Base-by-base conservation (phyloP, 2,113 vertebrate genomes). In the Galeopterus variegatus region DNA sequence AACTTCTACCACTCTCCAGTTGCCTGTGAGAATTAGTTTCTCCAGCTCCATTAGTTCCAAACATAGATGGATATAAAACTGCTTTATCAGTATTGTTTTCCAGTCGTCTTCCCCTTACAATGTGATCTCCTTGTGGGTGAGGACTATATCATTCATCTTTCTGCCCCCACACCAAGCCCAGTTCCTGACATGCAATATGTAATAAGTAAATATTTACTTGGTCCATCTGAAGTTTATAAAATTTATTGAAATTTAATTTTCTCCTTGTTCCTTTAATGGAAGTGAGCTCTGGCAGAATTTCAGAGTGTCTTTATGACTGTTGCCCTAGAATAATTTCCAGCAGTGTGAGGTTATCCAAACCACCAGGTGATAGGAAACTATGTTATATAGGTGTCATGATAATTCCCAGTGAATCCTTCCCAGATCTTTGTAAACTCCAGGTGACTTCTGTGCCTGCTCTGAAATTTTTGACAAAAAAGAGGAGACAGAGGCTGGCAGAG, bases 51-150 rank as follows among this genome's bases (percentile, higher is more conserved):
- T 8, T 77, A 45, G 45, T 82, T 69, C n/a, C 12, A 62, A 81
- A 81, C 8, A 12, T 6, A 89, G 28, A 31, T 11, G 36, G 54
- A 14, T 70, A 14, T 72, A 45, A 83, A 88, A 70, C 0, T 62
- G 33, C 45, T 62, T 64, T 86, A 56, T 90, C 81, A 70, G 3
- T 52, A n/a, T 54, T 90, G 90, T 36, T 90, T 93, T 76, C 54
- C 41, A 56, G 54, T 82, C 48, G 50, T 7, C n/a, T 89, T 50
- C n/a, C 17, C n/a, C 31, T 83, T 58, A 65, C 26, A 56, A 65
- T 2, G 8, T 81, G 50, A 26, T 33, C 24, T 76, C 65, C 41
- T 54, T n/a, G 54, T 45, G 15, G 15, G 41, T 82, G 83, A 64
- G n/a, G 69, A 56, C 28, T 62, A 1, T 54, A 12, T 31, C 45